Evolutionary conservation across 2,888 invertebrate genomes (phyloP), one percentile per base, ranked within the genome.

Genomic region (Mactromeris polynyma): DNA sequence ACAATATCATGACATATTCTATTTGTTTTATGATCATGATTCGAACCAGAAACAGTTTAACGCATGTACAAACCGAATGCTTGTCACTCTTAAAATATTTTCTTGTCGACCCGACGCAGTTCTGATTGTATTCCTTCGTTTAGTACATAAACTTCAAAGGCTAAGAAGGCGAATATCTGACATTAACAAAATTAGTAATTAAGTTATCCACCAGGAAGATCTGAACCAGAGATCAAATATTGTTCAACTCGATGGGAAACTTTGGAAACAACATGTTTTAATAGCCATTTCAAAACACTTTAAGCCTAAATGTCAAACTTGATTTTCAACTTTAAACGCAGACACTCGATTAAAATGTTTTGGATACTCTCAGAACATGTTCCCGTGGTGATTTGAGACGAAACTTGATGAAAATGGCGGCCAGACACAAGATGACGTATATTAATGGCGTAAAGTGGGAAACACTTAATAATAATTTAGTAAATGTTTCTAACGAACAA

Each of bases 391-490:
- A 85, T 79, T 89, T 90, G 79, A 89, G 90, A 87, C 89, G 81
- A 77, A 87, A 87, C 79, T 83, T 90, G 90, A 89, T 89, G 90
- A 90, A 89, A 87, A 82, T 83, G 90, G 89, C 90, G 90, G 87
- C 90, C 85, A 42, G 51, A 64, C 64, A 42, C 40, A 46, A 82
- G 33, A 64, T 82, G 51, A 79, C 80, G 69, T 77, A 79, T 64
- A 21, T 42, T 40, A 21, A 69, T 46, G 42, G 51, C 46, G 79
- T 77, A 81, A 88, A 81, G 31, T 83, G 69, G 83, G 17, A 38
- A 83, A 69, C 83, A 83, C 73, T 83, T 73, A 46, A 73, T 73
- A 73, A 19, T 73, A 73, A 83, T 83, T 83, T 73, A 73, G 73
- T 33, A 36, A 73, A 73, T 73, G 73, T 33, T 73, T 73, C 73